Percentiles rank a stretch among this genome's conserved stretches.
Evolutionary conservation across 2,113 vertebrate species (phyloP).

Genomic region (Leucopsar rothschildi): DNA sequence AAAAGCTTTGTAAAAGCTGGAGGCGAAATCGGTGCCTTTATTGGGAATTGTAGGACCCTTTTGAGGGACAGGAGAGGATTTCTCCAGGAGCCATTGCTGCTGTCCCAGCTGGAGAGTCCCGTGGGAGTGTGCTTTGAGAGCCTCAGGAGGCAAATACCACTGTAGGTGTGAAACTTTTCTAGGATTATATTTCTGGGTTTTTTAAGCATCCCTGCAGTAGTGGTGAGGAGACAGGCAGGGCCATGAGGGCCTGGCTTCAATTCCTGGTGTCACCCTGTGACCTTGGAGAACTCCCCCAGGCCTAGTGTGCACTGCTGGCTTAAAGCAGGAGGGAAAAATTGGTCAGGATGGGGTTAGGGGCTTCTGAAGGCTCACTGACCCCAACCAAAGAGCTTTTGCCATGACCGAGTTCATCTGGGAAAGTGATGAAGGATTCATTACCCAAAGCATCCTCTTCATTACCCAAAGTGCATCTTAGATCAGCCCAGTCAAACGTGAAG

Average conservation of each 20-base stretch:
- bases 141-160: neutral
- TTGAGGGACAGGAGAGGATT: neutral
- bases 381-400: neutral
- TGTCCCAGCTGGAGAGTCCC: neutral
- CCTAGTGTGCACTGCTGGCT: neutral
- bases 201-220: neutral
- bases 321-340: neutral
- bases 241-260: rapidly evolving
- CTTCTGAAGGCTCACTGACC: neutral
- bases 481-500: neutral
- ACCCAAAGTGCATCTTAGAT: neutral
- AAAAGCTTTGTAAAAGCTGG: conserved; percentile 57
- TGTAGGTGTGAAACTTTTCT: neutral
- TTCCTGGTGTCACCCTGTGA: neutral
- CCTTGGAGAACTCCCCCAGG: neutral
- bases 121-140: neutral
- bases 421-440: neutral
- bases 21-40: conserved; percentile 27
- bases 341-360: neutral
- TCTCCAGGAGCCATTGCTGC: neutral
- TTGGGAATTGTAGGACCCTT: neutral
- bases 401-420: neutral
- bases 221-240: neutral
- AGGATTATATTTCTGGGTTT: neutral
- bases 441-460: neutral